A percentile compares a stretch with the other conserved stretches of the same genome.
phyloP scores from a whole-genome alignment of 2,797 vertebrate genomes.

The Sphenopsis melanotis region DNA sequence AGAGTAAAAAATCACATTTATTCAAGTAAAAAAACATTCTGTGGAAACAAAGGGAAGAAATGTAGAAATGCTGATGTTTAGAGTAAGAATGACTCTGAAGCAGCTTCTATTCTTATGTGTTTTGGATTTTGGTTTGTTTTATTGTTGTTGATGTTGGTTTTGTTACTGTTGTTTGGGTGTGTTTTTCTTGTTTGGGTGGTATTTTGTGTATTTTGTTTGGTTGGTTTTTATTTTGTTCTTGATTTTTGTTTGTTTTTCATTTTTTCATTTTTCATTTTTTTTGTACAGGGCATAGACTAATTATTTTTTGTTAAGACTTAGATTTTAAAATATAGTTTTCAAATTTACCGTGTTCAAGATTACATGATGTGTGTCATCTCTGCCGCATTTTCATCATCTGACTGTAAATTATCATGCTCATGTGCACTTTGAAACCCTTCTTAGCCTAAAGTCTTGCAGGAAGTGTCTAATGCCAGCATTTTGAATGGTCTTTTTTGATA shows the following conservation, averaged over 20 bases:
- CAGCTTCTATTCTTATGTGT: neutral
- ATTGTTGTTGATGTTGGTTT: neutral
- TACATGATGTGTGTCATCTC: neutral
- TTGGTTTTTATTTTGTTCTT: neutral
- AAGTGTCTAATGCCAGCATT: neutral
- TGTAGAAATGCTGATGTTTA: neutral
- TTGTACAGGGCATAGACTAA: neutral
- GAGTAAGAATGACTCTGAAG: neutral
- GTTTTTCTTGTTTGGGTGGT: neutral
- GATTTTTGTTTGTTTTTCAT: neutral
- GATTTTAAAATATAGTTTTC: neutral
- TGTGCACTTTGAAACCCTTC: neutral
- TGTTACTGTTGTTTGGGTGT: neutral
- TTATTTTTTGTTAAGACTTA: neutral
- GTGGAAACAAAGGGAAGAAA: neutral
- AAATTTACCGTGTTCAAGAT: neutral
- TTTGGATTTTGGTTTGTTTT: neutral
- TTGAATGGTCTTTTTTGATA: neutral
- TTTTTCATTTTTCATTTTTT: too few relatives aligned
- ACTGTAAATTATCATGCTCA: neutral
- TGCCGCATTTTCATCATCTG: neutral
- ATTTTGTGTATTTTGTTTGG: neutral
- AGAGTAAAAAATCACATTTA: neutral
- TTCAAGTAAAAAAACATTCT: rapidly evolving
- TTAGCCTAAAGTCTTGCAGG: neutral